Conservation (phyloP, 92 coral and sea anemone genomes). For the Nematostella vectensis region DNA sequence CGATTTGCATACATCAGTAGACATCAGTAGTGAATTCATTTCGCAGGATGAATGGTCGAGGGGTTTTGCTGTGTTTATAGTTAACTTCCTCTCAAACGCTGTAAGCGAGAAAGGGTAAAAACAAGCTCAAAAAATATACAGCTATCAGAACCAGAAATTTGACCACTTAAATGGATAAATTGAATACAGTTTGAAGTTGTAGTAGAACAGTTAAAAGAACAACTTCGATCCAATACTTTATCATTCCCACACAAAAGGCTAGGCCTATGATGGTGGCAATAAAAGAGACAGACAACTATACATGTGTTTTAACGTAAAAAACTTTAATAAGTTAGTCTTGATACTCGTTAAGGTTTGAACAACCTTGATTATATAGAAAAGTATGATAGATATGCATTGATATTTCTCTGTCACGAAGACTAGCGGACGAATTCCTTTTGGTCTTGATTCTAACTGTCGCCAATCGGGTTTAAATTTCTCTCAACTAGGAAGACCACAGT, state of each 20-base stretch:
- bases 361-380: slow-evolving; percentile 53
- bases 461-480: no score
- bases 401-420: background rate
- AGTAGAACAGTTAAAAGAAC: slow-evolving; percentile 52
- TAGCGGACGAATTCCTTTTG: background rate
- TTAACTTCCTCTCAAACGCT: slow-evolving; percentile 27
- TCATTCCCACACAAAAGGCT: slow-evolving; percentile 3
- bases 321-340: slow-evolving; percentile 65
- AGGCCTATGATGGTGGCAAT: slow-evolving; percentile 6
- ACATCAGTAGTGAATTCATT: slow-evolving; percentile 45
- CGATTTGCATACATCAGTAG: slow-evolving; percentile 99
- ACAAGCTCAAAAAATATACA: slow-evolving; percentile 1
- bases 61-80: slow-evolving; percentile 42
- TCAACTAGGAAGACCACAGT: no score
- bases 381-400: slow-evolving; percentile 43
- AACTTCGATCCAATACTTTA: slow-evolving; percentile 22
- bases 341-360: slow-evolving; percentile 29
- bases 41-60: slow-evolving; percentile 56
- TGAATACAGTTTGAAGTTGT: background rate
- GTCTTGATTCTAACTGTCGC: background rate
- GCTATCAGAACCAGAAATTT: background rate
- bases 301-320: slow-evolving; percentile 31
- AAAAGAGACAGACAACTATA: slow-evolving; percentile 44
- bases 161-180: background rate
- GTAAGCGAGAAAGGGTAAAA: slow-evolving; percentile 3